A percentile compares a stretch with the other conserved stretches of the same genome.
These are phyloP conservation scores for Stenolophus ochropezus DNA, from an alignment of 2,888 invertebrate species.

Conservation along the genomic window DNA sequence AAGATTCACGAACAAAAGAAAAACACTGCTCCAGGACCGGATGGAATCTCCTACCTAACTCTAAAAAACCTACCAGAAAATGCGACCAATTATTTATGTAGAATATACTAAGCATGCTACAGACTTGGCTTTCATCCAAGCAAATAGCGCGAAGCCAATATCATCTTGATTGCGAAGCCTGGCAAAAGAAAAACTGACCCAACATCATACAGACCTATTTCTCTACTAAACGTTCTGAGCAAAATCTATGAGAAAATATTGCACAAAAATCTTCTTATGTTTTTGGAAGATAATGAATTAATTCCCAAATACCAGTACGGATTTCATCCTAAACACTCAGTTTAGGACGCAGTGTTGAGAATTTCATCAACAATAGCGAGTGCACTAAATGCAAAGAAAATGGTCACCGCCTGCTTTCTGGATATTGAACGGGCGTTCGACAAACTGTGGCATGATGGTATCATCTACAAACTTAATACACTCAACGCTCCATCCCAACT, in stretches of 20 bases:
- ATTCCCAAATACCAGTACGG: neutral
- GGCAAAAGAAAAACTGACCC: neutral
- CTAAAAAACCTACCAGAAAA: neutral
- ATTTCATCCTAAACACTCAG: neutral
- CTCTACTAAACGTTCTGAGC: neutral
- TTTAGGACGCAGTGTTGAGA: neutral
- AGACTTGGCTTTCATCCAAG: neutral
- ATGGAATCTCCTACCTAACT: neutral
- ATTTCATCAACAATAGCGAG: neutral
- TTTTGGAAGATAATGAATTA: neutral
- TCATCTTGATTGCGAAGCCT: neutral
- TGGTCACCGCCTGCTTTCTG: neutral
- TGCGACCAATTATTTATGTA: neutral
- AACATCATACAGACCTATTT: neutral
- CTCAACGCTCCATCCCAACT: neutral
- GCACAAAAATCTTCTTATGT: neutral
- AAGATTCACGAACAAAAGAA: neutral
- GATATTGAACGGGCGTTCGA: neutral
- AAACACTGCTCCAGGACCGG: neutral
- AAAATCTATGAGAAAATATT: neutral
- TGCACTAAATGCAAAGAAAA: neutral
- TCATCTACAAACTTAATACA: neutral
- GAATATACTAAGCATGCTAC: neutral
- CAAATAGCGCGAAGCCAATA: neutral
- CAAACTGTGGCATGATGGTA: neutral